Evolutionary conservation across 1,140 invertebrate genomes (phyloP), one percentile per base, ranked within the genome.

Genomic region (Probaryconus sp.): DNA sequence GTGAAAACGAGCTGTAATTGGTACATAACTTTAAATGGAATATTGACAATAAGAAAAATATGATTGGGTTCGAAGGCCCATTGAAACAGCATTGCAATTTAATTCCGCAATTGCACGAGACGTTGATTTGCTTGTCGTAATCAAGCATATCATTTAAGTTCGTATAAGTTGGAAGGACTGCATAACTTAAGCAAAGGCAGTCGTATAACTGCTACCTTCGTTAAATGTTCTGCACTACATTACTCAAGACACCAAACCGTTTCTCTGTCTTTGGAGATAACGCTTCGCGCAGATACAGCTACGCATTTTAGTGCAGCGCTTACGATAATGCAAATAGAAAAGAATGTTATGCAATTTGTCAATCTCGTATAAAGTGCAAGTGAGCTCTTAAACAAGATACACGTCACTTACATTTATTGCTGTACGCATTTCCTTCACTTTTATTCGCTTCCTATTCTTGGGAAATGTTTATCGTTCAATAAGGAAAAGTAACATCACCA

Each of bases 81-180:
- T 70, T 43, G 50, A 71, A 71, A 31, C 61, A 63, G 48, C 68
- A 35, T 71, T 58, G 47, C 26, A 48, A 51, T 63, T 61, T 31
- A 61, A 47, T 53, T 63, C 63, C 9, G 21, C 28, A 45, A 31
- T 63, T 47, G 40, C 50, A 37, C 53, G 42, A 48, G 56, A 50
- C 51, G 21, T 63, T 71, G 33, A 50, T 61, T 63, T 71, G 50
- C 63, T 63, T 71, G 56, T 38, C 31, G 40, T 63, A 55, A 70
- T 61, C 56, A 56, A 55, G 33, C 48, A 56, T 24, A 48, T 63
- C 55, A 70, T 63, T 70, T 70, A 38, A 55, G 33, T 17, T 26
- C 20, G 37, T 28, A 45, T 53, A 69, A 60, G 26, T 42, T 51
- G 45, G 45, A 45, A 10, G 2, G 35, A 56, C 48, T 50, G 35